These are phyloP conservation scores for Notolabrus celidotus DNA, from an alignment of 2,797 vertebrate genomes.

Conservation along the genomic window DNA sequence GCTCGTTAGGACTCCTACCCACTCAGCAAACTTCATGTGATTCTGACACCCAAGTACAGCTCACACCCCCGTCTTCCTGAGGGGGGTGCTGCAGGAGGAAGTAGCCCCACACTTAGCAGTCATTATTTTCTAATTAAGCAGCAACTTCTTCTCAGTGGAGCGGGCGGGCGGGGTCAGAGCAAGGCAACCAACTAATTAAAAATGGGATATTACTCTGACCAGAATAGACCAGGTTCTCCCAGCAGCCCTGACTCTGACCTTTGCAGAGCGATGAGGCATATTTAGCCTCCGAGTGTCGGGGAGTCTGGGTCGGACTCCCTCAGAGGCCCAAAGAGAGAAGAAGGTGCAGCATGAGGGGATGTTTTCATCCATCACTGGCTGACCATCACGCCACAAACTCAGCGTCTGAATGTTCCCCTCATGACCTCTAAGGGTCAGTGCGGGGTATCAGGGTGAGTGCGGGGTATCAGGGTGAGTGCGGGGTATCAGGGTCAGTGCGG, in stretches of 20 bases:
- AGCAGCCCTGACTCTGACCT: slow-evolving; percentile 70
- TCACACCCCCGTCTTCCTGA: neutral
- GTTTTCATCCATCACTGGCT: slow-evolving; percentile 7
- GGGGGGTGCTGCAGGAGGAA: slow-evolving; percentile 8
- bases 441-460: too few species aligned
- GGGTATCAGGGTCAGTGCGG: too few species aligned
- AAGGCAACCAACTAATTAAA: slow-evolving; percentile 46
- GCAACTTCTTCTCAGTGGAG: slow-evolving; percentile 1
- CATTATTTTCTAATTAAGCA: slow-evolving; percentile 32
- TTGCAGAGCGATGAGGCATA: slow-evolving; percentile 65
- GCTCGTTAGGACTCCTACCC: slow-evolving; percentile 14
- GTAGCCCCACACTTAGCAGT: slow-evolving; percentile 15
- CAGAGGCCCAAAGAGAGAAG: slow-evolving; percentile 8
- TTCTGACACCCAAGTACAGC: neutral
- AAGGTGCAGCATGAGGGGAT: slow-evolving; percentile 17
- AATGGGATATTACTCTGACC: slow-evolving; percentile 49
- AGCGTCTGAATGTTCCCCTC: too few species aligned
- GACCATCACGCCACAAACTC: neutral
- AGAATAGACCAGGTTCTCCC: slow-evolving; percentile 72
- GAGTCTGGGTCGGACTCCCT: slow-evolving; percentile 19
- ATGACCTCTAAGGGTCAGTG: neutral
- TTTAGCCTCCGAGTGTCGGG: slow-evolving; percentile 55
- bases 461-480: too few species aligned
- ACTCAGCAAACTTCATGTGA: neutral
- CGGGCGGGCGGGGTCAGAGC: neutral